These are phyloP conservation scores for Physocephala rufipes DNA, from an alignment of 2,888 invertebrate genomes.

Conservation along the genomic window DNA sequence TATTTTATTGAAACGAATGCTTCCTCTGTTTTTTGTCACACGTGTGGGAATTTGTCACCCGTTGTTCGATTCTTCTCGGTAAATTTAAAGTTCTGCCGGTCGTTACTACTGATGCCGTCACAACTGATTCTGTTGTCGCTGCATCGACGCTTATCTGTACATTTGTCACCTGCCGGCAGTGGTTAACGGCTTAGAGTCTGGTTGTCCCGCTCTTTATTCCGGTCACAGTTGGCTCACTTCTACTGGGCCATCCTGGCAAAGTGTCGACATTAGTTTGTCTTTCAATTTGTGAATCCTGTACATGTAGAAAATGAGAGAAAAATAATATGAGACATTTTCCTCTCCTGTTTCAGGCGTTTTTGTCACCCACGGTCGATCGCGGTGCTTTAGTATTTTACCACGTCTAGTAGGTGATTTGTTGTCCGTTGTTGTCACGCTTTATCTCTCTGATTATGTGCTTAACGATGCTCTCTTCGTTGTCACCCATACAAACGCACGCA, in stretches of 20 bases:
- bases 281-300: conserved; percentile 23
- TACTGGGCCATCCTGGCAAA: background rate
- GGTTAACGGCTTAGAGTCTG: too few species aligned
- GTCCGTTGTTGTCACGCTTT: background rate
- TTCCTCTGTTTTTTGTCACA: conserved; percentile 43
- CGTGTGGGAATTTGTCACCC: conserved; percentile 49
- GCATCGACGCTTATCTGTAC: conserved; percentile 22
- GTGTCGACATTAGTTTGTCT: conserved; percentile 30
- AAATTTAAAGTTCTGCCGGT: background rate
- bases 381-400: conserved; percentile 33
- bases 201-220: conserved; percentile 14
- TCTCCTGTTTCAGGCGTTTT: conserved; percentile 26
- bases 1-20: conserved; percentile 2
- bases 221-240: background rate
- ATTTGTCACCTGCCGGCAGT: conserved; percentile 16
- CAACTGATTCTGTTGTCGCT: conserved; percentile 27
- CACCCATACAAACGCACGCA: background rate
- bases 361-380: conserved; percentile 36
- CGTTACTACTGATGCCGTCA: background rate
- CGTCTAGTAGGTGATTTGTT: background rate
- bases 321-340: background rate
- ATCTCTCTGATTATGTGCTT: background rate
- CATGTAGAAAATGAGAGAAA: background rate
- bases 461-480: conserved; percentile 1
- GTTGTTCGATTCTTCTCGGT: conserved; percentile 14